Percentiles rank a stretch among this genome's conserved stretches.
These are phyloP conservation scores for Hirtodrosophila alboralis DNA, from an alignment of 2,888 invertebrate genomes.

Conservation along the genomic window DNA sequence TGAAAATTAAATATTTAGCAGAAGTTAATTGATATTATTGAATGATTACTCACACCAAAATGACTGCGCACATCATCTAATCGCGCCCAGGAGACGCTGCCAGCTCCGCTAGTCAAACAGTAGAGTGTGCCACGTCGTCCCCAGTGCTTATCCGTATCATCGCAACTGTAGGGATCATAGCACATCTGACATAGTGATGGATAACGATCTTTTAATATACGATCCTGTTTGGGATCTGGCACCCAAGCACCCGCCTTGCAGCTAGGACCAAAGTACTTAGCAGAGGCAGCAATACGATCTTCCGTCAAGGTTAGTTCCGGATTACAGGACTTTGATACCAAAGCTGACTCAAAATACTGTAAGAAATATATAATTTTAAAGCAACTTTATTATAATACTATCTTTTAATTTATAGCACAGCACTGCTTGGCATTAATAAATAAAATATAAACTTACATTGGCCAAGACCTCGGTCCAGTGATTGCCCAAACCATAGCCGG, in stretches of 20 bases:
- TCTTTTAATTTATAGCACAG: too few relatives aligned
- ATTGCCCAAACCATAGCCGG: constrained; percentile 89
- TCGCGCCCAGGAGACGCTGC: constrained; percentile 93
- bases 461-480: constrained; percentile 91
- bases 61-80: constrained; percentile 88
- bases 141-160: constrained; percentile 90
- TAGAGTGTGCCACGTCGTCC: constrained; percentile 92
- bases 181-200: constrained; percentile 90
- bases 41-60: constrained; percentile 86
- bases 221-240: constrained; percentile 87
- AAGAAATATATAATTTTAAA: constrained; percentile 46
- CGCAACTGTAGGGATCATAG: constrained; percentile 87
- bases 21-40: too few relatives aligned
- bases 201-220: constrained; percentile 88
- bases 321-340: constrained; percentile 90
- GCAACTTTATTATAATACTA: background rate
- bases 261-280: constrained; percentile 90
- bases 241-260: constrained; percentile 96
- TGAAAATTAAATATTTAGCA: too few relatives aligned
- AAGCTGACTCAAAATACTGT: constrained; percentile 90
- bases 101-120: constrained; percentile 91
- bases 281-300: constrained; percentile 90
- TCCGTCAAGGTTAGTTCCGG: constrained; percentile 88
- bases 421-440: too few relatives aligned
- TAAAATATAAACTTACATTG: constrained; percentile 88